phyloP scores from a whole-genome alignment of 1,140 invertebrate species.

The Brachionus rotundiformis region DNA sequence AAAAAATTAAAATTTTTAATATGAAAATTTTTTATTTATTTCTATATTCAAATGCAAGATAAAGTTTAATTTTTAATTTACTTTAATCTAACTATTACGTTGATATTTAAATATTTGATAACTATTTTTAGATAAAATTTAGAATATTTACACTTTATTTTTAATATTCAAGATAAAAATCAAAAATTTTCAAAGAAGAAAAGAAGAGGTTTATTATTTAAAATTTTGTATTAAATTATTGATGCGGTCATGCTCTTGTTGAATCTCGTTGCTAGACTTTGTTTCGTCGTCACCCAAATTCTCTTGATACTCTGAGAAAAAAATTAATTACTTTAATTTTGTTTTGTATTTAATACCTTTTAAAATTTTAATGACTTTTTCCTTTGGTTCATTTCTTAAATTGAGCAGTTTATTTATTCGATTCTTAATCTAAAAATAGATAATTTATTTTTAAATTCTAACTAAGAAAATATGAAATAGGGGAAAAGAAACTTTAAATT shows the following conservation, averaged over 20 bases:
- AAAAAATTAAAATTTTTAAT: background rate
- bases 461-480: too few species aligned
- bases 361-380: background rate
- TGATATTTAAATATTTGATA: background rate
- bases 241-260: conserved; percentile 33
- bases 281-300: conserved; percentile 41
- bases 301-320: conserved; percentile 31
- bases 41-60: background rate
- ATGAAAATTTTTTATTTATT: background rate
- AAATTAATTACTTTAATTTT: background rate
- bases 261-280: conserved; percentile 21
- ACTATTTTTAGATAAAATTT: conserved; percentile 13
- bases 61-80: conserved; percentile 12
- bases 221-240: conserved; percentile 47
- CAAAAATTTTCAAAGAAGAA: background rate
- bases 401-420: conserved; percentile 37
- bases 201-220: background rate
- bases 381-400: conserved; percentile 30
- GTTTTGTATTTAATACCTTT: background rate
- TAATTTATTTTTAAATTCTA: too few species aligned
- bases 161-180: background rate
- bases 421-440: background rate
- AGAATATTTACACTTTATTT: conserved; percentile 33
- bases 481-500: too few species aligned
- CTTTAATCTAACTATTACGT: background rate